A percentile compares a stretch with the other conserved stretches of the same genome.
These are phyloP conservation scores for Pristis pectinata DNA, from an alignment of 2,797 vertebrate genomes.

Conservation along the genomic window DNA sequence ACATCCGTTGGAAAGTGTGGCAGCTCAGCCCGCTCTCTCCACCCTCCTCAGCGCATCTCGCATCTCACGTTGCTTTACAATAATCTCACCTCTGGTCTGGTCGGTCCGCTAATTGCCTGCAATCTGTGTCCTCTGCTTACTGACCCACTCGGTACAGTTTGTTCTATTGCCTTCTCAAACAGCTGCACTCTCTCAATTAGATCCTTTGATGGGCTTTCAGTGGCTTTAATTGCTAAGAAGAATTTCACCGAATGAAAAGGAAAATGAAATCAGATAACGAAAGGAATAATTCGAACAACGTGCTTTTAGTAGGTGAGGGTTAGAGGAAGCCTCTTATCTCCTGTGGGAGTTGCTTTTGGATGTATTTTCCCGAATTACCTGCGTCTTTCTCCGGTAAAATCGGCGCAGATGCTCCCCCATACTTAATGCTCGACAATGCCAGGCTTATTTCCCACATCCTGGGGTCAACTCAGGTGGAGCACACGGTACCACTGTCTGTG, in stretches of 20 bases:
- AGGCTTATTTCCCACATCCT: no score
- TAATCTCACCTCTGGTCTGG: no score
- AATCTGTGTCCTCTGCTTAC: neutral
- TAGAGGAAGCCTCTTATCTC: neutral
- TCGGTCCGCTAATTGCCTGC: neutral
- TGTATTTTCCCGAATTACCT: neutral
- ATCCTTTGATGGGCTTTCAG: neutral
- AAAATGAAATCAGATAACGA: neutral
- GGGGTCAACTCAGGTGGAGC: no score
- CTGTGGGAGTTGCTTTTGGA: no score
- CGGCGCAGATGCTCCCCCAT: neutral
- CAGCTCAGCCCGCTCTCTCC: no score
- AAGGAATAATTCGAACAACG: neutral
- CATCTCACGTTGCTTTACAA: no score
- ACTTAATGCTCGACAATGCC: no score
- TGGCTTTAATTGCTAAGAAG: neutral
- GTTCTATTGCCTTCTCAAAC: neutral
- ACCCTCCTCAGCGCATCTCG: no score
- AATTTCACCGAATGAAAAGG: neutral
- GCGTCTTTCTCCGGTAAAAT: neutral
- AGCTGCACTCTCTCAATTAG: neutral
- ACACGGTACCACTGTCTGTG: neutral
- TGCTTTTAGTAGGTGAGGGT: neutral
- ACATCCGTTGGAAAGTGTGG: no score
- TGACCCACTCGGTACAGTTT: no score